These are phyloP conservation scores for Sialis lutaria DNA, from an alignment of 2,888 invertebrate genomes.

Conservation along the genomic window DNA sequence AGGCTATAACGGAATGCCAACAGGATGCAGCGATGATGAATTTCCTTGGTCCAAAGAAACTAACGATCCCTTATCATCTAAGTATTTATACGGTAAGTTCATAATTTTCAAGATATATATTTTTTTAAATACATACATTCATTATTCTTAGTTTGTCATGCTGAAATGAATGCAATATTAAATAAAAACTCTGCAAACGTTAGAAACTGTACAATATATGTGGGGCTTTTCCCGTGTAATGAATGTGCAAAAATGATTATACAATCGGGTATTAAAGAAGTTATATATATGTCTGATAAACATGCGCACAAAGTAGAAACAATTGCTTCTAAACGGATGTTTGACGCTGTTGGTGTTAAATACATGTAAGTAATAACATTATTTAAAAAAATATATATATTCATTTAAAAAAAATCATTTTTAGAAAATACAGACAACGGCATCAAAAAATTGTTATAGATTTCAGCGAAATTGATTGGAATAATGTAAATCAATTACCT, in stretches of 20 bases:
- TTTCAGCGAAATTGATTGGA: slow-evolving; percentile 44
- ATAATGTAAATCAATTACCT: slow-evolving; percentile 29
- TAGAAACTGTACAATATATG: slow-evolving; percentile 67
- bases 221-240: slow-evolving; percentile 88
- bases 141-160: slow-evolving; percentile 73
- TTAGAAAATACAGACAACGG: slow-evolving; percentile 45
- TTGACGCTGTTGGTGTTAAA: slow-evolving; percentile 56
- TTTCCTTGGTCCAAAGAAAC: slow-evolving; percentile 76
- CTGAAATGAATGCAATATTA: slow-evolving; percentile 92
- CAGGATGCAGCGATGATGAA: slow-evolving; percentile 69
- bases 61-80: slow-evolving; percentile 44
- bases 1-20: slow-evolving; percentile 96
- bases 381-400: neutral
- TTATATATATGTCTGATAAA: slow-evolving; percentile 72
- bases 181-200: slow-evolving; percentile 73
- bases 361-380: slow-evolving; percentile 33
- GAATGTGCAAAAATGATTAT: slow-evolving; percentile 96
- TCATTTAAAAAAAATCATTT: slow-evolving; percentile 13
- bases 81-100: slow-evolving; percentile 64
- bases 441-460: slow-evolving; percentile 46
- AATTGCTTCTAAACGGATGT: slow-evolving; percentile 64
- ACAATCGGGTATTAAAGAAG: slow-evolving; percentile 71
- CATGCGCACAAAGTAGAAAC: slow-evolving; percentile 47
- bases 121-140: neutral
- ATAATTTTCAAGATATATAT: too few relatives aligned